phyloP scores from a whole-genome alignment of 1,140 invertebrate genomes.

The Daktulosphaira vitifoliae region DNA sequence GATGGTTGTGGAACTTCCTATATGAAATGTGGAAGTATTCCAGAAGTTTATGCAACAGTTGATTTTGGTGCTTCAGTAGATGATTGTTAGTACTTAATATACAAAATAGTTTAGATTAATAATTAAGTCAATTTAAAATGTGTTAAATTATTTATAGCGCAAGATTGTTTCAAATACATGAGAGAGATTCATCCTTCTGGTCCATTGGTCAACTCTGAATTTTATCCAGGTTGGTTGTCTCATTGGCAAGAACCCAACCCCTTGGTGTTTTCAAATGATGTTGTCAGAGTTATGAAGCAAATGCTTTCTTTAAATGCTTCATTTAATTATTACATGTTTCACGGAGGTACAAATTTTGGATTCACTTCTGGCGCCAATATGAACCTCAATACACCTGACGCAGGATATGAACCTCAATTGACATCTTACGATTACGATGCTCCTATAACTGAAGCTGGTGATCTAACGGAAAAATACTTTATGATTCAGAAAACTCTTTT shows the following conservation, averaged over 20 bases:
- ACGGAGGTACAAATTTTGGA: constrained; percentile 62
- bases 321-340: constrained; percentile 64
- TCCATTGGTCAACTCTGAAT: constrained; percentile 81
- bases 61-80: constrained; percentile 57
- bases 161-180: constrained; percentile 6
- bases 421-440: constrained; percentile 85
- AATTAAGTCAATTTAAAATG: too few relatives aligned
- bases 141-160: neutral
- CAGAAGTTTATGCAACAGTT: constrained; percentile 58
- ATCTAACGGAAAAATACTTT: constrained; percentile 71
- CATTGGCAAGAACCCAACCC: constrained; percentile 68
- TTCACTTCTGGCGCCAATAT: constrained; percentile 57
- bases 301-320: constrained; percentile 52
- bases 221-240: constrained; percentile 80
- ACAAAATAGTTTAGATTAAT: too few relatives aligned
- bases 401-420: constrained; percentile 41
- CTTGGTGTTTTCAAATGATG: constrained; percentile 45
- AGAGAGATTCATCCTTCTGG: constrained; percentile 43
- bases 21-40: constrained; percentile 56
- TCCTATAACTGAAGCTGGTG: constrained; percentile 71
- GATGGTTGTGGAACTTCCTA: constrained; percentile 51
- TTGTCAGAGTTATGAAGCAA: constrained; percentile 54
- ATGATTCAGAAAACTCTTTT: constrained; percentile 57
- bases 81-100: too few relatives aligned
- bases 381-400: neutral